phyloP scores from a whole-genome alignment of 2,888 invertebrate genomes.

The Notocelia uddmanniana region DNA sequence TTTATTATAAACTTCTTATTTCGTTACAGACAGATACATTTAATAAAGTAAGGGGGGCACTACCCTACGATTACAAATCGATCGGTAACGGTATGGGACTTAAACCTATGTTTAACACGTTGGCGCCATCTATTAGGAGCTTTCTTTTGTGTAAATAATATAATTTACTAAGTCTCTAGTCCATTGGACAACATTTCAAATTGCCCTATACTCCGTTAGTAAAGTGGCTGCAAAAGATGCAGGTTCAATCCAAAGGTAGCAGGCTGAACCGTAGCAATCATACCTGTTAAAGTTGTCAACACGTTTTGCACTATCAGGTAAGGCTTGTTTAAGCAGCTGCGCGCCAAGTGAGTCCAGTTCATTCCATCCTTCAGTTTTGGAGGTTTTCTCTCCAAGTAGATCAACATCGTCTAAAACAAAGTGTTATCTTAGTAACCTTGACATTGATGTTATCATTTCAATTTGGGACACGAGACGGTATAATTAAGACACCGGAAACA shows the following conservation, averaged over 20 bases:
- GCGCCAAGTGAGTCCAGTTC: slow-evolving; percentile 94
- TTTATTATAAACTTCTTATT: too few relatives aligned
- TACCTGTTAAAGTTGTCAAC: slow-evolving; percentile 75
- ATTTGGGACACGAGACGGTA: neutral
- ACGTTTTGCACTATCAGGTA: slow-evolving; percentile 80
- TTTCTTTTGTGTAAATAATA: too few relatives aligned
- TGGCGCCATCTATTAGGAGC: too few relatives aligned
- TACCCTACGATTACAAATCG: too few relatives aligned
- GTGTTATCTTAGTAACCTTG: neutral
- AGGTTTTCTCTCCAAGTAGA: slow-evolving; percentile 63
- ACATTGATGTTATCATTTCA: neutral
- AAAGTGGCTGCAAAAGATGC: neutral
- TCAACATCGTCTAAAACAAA: slow-evolving; percentile 69
- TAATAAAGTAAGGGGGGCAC: too few relatives aligned
- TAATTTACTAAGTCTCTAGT: too few relatives aligned
- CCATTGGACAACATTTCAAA: neutral
- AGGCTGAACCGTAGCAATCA: slow-evolving; percentile 17
- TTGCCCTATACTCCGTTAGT: neutral
- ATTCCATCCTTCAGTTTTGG: slow-evolving; percentile 86
- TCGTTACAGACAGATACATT: too few relatives aligned
- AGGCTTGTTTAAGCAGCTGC: slow-evolving; percentile 90
- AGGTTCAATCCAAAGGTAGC: neutral
- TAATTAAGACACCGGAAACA: neutral
- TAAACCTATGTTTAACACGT: too few relatives aligned
- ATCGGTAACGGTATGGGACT: too few relatives aligned